phyloP scores from a whole-genome alignment of 1,140 invertebrate genomes.

The Platorchestia sp. region DNA sequence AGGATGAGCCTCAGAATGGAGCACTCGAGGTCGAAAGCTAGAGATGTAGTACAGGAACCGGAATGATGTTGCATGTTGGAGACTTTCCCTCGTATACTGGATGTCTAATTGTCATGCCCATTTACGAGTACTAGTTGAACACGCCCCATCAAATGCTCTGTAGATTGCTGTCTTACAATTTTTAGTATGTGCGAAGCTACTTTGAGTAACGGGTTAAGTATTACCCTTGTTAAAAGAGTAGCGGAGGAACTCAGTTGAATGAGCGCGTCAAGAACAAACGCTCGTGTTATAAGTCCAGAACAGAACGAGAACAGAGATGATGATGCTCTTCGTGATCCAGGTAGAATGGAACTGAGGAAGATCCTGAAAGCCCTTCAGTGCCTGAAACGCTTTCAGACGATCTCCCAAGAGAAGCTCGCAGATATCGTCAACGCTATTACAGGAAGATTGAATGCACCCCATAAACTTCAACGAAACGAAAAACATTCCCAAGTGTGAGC shows the following conservation, averaged over 20 bases:
- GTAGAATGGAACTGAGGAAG: conserved; percentile 6
- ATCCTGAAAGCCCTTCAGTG: not conserved
- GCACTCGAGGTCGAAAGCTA: not conserved
- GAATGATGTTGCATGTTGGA: not conserved
- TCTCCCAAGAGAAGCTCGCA: not conserved
- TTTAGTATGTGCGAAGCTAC: not conserved
- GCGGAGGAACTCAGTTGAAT: not conserved
- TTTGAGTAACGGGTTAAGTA: not conserved
- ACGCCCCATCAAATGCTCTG: not conserved
- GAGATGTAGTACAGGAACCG: not conserved
- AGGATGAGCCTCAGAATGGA: conserved; percentile 29
- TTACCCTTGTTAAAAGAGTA: not conserved
- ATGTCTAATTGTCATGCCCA: not conserved
- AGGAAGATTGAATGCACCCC: conserved; percentile 6
- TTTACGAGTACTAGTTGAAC: not conserved
- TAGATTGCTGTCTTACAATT: not conserved
- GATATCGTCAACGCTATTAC: not conserved
- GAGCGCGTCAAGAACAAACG: not conserved
- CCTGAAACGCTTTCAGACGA: not conserved
- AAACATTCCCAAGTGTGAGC: not conserved
- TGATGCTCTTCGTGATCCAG: not conserved
- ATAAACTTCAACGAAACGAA: conserved; percentile 9
- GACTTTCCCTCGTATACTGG: not conserved
- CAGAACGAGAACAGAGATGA: not conserved
- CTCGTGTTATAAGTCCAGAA: not conserved